These are phyloP conservation scores for Agrotis puta DNA, from an alignment of 2,888 invertebrate species.

Conservation along the genomic window DNA sequence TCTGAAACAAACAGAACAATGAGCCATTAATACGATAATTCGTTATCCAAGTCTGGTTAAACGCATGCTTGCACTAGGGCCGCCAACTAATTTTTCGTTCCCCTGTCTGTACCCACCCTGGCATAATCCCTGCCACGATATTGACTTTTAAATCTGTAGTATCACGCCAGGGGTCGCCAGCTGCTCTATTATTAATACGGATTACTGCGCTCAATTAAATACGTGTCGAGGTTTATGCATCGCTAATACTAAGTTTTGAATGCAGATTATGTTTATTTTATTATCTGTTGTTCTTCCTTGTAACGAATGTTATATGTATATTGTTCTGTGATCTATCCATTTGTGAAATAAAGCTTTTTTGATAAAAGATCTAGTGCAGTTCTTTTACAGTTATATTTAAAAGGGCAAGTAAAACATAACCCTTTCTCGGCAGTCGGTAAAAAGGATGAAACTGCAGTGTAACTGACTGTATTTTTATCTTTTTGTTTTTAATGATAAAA, in stretches of 20 bases:
- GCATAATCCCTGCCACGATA: slow-evolving; percentile 64
- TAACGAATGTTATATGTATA: neutral
- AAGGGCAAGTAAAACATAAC: too few relatives aligned
- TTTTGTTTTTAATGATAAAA: neutral
- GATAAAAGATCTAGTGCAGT: neutral
- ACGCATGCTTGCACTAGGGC: slow-evolving; percentile 24
- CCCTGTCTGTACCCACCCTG: slow-evolving; percentile 48
- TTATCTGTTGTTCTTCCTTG: slow-evolving; percentile 17
- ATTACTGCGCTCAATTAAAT: slow-evolving; percentile 75
- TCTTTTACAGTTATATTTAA: neutral
- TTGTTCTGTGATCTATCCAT: neutral
- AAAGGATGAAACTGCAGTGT: too few relatives aligned
- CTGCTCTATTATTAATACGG: slow-evolving; percentile 75
- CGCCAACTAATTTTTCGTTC: slow-evolving; percentile 62
- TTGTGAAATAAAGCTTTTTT: neutral
- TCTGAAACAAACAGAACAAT: neutral
- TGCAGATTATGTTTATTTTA: slow-evolving; percentile 38
- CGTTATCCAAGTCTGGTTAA: slow-evolving; percentile 21
- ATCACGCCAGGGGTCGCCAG: slow-evolving; percentile 69
- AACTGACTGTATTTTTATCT: neutral
- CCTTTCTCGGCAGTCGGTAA: too few relatives aligned
- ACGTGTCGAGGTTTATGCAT: slow-evolving; percentile 59
- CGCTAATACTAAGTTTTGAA: slow-evolving; percentile 59
- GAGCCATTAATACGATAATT: slow-evolving; percentile 17
- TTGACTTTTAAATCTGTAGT: slow-evolving; percentile 78